These are phyloP conservation scores for Tylochromis polylepis DNA, from an alignment of 2,113 vertebrate species.

Conservation along the genomic window DNA sequence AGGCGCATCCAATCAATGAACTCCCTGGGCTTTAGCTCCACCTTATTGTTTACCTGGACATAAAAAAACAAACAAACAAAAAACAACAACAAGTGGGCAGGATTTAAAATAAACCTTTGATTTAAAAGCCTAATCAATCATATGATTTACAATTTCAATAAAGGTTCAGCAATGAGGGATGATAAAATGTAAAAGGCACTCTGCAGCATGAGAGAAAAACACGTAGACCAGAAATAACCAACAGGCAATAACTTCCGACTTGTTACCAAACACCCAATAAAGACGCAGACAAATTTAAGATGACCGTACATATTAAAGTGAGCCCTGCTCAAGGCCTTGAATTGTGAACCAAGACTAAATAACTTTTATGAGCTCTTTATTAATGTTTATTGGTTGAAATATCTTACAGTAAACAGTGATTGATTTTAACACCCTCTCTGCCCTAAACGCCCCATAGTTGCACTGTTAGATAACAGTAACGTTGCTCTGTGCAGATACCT, in stretches of 20 bases:
- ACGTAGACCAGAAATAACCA: neutral
- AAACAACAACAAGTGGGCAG: neutral
- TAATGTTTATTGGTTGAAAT: constrained; percentile 46
- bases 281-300: constrained; percentile 36
- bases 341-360: constrained; percentile 27
- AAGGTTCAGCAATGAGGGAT: neutral
- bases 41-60: constrained; percentile 87
- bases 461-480: neutral
- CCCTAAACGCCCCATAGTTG: neutral
- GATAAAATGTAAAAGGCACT: neutral
- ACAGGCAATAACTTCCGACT: constrained; percentile 10
- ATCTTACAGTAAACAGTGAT: constrained; percentile 40
- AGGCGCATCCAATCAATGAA: constrained; percentile 97
- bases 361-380: constrained; percentile 42
- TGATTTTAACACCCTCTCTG: constrained; percentile 1
- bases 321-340: constrained; percentile 23
- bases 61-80: neutral
- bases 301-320: constrained; percentile 20
- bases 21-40: constrained; percentile 88
- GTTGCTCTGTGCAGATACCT: neutral
- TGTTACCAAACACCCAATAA: constrained; percentile 32
- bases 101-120: too few relatives aligned
- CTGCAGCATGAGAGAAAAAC: neutral
- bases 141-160: neutral
- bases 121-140: too few relatives aligned